phyloP scores from a whole-genome alignment of 2,113 vertebrate species.

The Rana temporaria region DNA sequence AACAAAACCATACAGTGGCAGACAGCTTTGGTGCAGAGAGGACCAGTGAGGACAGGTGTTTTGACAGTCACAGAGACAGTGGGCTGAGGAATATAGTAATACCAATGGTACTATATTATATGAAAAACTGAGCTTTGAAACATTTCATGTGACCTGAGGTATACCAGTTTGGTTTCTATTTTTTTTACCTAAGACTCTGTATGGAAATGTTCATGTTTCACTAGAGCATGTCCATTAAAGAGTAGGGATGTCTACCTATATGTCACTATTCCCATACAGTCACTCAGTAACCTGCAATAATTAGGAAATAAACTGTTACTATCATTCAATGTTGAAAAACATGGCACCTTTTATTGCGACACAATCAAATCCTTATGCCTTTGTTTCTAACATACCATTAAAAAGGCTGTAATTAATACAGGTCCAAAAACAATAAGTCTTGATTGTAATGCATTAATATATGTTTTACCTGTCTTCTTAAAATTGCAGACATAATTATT shows the following conservation, averaged over 20 bases:
- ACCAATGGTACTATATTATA: too few relatives aligned
- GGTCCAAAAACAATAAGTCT: background rate
- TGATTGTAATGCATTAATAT: conserved; percentile 35
- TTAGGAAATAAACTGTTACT: background rate
- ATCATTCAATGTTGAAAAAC: background rate
- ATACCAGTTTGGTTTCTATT: too few relatives aligned
- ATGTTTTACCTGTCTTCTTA: conserved; percentile 31
- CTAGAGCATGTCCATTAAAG: too few relatives aligned
- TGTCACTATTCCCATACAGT: background rate
- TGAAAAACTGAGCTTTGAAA: too few relatives aligned
- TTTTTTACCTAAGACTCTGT: too few relatives aligned
- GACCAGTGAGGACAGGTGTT: too few relatives aligned
- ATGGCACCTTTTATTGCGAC: background rate
- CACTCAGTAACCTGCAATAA: conserved; percentile 16
- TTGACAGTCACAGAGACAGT: too few relatives aligned
- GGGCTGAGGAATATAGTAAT: too few relatives aligned
- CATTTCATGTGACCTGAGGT: too few relatives aligned
- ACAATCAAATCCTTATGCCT: conserved; percentile 4
- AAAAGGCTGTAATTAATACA: background rate
- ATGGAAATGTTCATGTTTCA: too few relatives aligned
- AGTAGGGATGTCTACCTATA: background rate
- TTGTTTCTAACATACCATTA: background rate
- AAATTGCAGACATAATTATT: conserved; percentile 41
- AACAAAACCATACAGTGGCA: too few relatives aligned
- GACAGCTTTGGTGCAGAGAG: too few relatives aligned